Evolutionary conservation across 2,888 invertebrate genomes (phyloP).

Genomic region (Blera fallax): DNA sequence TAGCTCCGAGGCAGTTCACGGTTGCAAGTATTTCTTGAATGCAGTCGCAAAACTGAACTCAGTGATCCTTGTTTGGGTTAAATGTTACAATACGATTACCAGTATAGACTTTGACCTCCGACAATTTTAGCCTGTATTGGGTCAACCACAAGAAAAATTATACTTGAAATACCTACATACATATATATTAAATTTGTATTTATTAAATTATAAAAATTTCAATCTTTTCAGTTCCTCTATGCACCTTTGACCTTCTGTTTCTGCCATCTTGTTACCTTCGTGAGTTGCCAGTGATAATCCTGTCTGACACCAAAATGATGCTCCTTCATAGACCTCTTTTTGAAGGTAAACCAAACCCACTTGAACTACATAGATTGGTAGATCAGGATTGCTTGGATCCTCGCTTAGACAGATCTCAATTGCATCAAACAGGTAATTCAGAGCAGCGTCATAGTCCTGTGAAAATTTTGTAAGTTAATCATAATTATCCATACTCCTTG

Average conservation of each 20-base stretch:
- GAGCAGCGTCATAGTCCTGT: conserved; percentile 79
- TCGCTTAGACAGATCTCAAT: conserved; percentile 81
- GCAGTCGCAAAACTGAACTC: too few relatives aligned
- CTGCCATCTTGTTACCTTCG: conserved; percentile 54
- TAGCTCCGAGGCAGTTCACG: too few relatives aligned
- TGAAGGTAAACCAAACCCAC: conserved; percentile 80
- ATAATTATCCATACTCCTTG: not conserved
- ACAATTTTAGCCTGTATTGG: too few relatives aligned
- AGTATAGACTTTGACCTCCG: too few relatives aligned
- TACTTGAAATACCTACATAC: too few relatives aligned
- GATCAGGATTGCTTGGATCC: conserved; percentile 80
- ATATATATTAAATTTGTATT: too few relatives aligned
- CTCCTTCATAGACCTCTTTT: conserved; percentile 78
- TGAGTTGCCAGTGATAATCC: conserved; percentile 77
- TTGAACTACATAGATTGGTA: conserved; percentile 81
- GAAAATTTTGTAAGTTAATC: not conserved
- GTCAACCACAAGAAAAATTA: too few relatives aligned
- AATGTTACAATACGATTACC: too few relatives aligned
- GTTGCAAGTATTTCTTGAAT: too few relatives aligned
- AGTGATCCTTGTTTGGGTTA: too few relatives aligned
- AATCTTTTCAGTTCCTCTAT: conserved; percentile 51
- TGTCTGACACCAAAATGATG: conserved; percentile 79
- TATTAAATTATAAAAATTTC: not conserved
- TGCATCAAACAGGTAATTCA: conserved; percentile 81
- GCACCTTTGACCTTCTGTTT: conserved; percentile 56